Evolutionary conservation across 2,888 invertebrate genomes (phyloP).

Genomic region (Sialis fuliginosa): DNA sequence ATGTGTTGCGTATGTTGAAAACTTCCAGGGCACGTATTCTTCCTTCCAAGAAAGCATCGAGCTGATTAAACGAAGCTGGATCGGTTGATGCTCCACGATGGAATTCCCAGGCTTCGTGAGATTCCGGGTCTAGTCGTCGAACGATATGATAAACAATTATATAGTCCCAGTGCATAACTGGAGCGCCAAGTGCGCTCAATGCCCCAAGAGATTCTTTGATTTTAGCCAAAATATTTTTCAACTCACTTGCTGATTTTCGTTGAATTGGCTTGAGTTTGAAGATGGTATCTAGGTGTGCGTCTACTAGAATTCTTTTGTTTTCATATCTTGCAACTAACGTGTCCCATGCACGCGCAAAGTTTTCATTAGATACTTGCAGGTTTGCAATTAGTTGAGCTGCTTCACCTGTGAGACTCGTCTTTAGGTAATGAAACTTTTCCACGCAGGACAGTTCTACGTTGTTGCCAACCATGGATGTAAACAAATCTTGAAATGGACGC

Average conservation of each 20-base stretch:
- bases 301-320: slow-evolving; percentile 8
- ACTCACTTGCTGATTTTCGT: background rate
- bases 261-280: slow-evolving; percentile 2
- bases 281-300: slow-evolving; percentile 7
- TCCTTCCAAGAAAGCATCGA: background rate
- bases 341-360: slow-evolving; percentile 8
- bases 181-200: background rate
- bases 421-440: slow-evolving; percentile 9
- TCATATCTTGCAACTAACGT: slow-evolving; percentile 7
- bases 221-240: background rate
- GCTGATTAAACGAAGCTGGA: background rate
- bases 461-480: slow-evolving; percentile 5
- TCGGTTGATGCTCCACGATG: background rate
- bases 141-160: background rate
- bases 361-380: slow-evolving; percentile 5
- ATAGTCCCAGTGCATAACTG: background rate
- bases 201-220: too few relatives aligned
- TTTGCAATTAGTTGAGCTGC: slow-evolving; percentile 7
- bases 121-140: background rate
- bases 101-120: background rate
- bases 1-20: background rate
- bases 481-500: slow-evolving; percentile 8
- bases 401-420: slow-evolving; percentile 7
- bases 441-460: slow-evolving; percentile 4
- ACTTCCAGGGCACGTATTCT: background rate